phyloP scores from a whole-genome alignment of 2,113 vertebrate genomes.

The Acrocephalus kingi region DNA sequence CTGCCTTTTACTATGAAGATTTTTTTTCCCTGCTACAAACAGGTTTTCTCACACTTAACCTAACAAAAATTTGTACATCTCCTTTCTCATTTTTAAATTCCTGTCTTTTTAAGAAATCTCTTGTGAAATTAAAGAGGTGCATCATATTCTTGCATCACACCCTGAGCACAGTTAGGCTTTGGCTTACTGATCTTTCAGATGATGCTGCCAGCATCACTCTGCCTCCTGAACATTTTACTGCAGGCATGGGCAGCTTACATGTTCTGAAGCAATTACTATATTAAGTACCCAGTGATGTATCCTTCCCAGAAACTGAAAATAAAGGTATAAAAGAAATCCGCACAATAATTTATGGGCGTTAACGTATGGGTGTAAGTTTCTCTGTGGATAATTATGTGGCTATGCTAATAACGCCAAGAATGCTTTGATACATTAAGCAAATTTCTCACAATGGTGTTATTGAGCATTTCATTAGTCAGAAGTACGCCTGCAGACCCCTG shows the following conservation, averaged over 20 bases:
- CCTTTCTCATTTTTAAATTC: neutral
- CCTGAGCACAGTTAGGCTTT: constrained; percentile 23
- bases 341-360: constrained; percentile 38
- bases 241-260: neutral
- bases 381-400: constrained; percentile 45
- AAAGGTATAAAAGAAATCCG: neutral
- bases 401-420: neutral
- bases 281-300: neutral
- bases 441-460: neutral
- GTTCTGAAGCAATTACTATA: neutral
- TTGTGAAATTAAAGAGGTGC: neutral
- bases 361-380: constrained; percentile 34
- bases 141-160: constrained; percentile 14
- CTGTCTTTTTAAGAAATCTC: neutral
- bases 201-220: neutral
- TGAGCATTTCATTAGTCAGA: neutral
- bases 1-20: neutral
- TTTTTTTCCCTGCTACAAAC: neutral
- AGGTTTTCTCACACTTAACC: neutral
- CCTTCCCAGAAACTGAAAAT: constrained; percentile 52
- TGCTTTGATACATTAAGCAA: constrained; percentile 24
- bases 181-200: neutral
- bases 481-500: fast-evolving
- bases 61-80: neutral
- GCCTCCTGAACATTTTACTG: neutral